phyloP scores from a whole-genome alignment of 2,797 vertebrate genomes.

The Sebastolobus alascanus region DNA sequence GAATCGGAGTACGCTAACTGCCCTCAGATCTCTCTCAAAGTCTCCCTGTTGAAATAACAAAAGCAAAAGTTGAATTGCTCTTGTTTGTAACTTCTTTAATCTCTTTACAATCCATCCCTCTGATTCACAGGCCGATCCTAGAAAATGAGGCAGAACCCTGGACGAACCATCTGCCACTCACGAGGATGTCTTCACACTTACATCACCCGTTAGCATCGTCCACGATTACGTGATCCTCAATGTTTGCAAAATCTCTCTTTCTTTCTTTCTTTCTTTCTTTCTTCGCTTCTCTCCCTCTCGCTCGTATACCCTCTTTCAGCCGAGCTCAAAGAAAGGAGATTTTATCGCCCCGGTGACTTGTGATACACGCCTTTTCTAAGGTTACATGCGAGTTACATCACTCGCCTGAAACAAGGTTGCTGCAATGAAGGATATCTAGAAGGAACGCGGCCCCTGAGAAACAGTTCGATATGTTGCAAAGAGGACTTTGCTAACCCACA shows the following conservation, averaged over 20 bases:
- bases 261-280: slow-evolving; percentile 50
- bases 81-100: slow-evolving; percentile 58
- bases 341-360: slow-evolving; percentile 76
- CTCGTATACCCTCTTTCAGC: slow-evolving; percentile 54
- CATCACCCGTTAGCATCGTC: slow-evolving; percentile 76
- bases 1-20: not conserved
- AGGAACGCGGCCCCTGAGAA: slow-evolving; percentile 72
- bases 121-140: slow-evolving; percentile 37
- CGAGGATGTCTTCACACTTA: slow-evolving; percentile 76
- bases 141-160: slow-evolving; percentile 65
- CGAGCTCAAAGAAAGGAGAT: slow-evolving; percentile 78
- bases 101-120: slow-evolving; percentile 28
- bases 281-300: slow-evolving; percentile 35
- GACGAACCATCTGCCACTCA: slow-evolving; percentile 76
- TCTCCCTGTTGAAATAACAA: slow-evolving; percentile 17
- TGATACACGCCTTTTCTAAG: slow-evolving; percentile 71
- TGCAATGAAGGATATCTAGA: slow-evolving; percentile 76
- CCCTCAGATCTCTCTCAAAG: slow-evolving; percentile 8
- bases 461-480: slow-evolving; percentile 65
- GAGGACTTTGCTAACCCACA: slow-evolving; percentile 64
- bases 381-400: slow-evolving; percentile 86
- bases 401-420: slow-evolving; percentile 80
- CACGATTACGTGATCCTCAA: slow-evolving; percentile 70
- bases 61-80: slow-evolving; percentile 35
- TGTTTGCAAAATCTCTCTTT: slow-evolving; percentile 69